Evolutionary conservation across 2,888 invertebrate species (phyloP), one percentile per base, ranked within the genome.

Genomic region (Eudasyphora cyanicolor): DNA sequence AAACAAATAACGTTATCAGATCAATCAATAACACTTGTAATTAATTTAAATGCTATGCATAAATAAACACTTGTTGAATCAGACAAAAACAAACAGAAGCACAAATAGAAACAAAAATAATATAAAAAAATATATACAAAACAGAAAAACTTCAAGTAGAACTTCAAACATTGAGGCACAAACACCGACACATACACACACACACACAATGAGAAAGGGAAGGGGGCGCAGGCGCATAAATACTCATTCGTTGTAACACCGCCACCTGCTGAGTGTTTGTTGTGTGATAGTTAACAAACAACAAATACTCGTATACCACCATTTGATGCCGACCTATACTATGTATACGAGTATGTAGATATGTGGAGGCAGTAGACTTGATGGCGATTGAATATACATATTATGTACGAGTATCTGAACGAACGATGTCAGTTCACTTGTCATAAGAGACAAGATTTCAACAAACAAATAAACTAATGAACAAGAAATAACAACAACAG

Each of bases 21-120:
- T 84, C 83, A 84, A 84, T 84, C 83, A 78, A 84, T 81, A 71
- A 81, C 71, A 78, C 75, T 78, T 76, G 64, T 71, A 84, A 81
- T 76, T 84, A 78, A 84, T 75, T 80, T 78, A 81, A 84, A 81
- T 81, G 57, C 75, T 77, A 80, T 75, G 77, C 83, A 78, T 77
- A 78, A 64, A 76, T 54, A 79, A 78, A 78, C 83, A 80, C 83
- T 80, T 83, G 82, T 76, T 64, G 64, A 79, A 67, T 75, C 64
- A 67, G 67, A 76, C 49, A 10, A 64, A 45, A n/a, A n/a, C 29
- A 32, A n/a, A n/a, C n/a, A n/a, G n/a, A n/a, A n/a, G n/a, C n/a
- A n/a, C n/a, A n/a, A n/a, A n/a, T n/a, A n/a, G n/a, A 4, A 45
- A 38, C 62, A 76, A 21, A 32, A 32, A 60, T 24, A 45, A 45